These are phyloP conservation scores for Linyphia triangularis DNA, from an alignment of 2,888 invertebrate species.

Conservation along the genomic window DNA sequence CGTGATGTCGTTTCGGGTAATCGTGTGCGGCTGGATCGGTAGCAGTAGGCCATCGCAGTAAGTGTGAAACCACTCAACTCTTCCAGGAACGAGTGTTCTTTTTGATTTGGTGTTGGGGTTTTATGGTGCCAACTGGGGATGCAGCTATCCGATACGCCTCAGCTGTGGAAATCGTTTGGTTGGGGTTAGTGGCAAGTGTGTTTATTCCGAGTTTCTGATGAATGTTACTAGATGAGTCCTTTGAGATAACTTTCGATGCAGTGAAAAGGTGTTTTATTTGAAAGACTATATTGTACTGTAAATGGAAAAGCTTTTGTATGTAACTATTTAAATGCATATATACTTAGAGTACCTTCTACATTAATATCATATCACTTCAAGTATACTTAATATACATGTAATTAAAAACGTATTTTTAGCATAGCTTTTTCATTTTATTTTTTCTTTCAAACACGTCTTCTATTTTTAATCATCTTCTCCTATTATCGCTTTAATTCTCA, in stretches of 20 bases:
- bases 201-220: background rate
- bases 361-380: no score
- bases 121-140: constrained; percentile 44
- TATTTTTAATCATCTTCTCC: no score
- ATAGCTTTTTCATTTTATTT: no score
- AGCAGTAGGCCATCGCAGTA: constrained; percentile 17
- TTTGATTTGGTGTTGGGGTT: constrained; percentile 28
- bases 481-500: no score
- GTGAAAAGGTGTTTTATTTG: background rate
- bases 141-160: background rate
- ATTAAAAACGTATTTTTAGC: no score
- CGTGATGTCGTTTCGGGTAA: constrained; percentile 69
- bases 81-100: background rate
- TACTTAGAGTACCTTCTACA: no score
- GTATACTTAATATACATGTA: no score
- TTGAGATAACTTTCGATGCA: background rate
- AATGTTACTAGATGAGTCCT: background rate
- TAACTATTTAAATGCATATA: no score
- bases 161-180: background rate
- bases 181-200: background rate
- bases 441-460: no score
- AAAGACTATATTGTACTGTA: no score
- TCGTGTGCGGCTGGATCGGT: constrained; percentile 48
- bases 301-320: no score
- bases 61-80: constrained; percentile 62